Percentiles rank a stretch among this genome's conserved stretches.
Evolutionary conservation across 2,797 vertebrate species (phyloP).

Genomic region (Pseudocheirus occidentalis): DNA sequence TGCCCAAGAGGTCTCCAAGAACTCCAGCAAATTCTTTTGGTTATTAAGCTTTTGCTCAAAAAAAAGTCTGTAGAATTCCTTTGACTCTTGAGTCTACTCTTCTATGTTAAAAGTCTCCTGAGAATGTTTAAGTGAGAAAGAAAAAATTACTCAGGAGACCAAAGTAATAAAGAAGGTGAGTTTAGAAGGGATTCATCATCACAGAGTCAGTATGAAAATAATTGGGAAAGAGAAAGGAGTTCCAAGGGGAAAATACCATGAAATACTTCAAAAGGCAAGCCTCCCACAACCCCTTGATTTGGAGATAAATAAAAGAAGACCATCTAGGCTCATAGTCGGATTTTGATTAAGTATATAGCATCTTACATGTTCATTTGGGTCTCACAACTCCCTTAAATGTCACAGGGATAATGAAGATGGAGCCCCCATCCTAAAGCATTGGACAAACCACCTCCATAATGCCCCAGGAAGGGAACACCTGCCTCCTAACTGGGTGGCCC

Average conservation of each 20-base stretch:
- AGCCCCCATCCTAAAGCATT: background rate
- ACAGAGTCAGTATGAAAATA: constrained; percentile 61
- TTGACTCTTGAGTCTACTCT: constrained; percentile 23
- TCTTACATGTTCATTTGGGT: constrained; percentile 21
- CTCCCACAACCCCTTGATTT: background rate
- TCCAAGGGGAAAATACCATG: constrained; percentile 34
- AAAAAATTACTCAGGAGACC: constrained; percentile 37
- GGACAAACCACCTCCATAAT: background rate
- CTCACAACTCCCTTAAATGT: background rate
- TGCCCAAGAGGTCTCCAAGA: constrained; percentile 45
- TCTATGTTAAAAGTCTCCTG: constrained; percentile 55
- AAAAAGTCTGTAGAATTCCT: constrained; percentile 51
- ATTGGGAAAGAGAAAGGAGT: constrained; percentile 47
- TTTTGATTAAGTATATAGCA: constrained; percentile 36
- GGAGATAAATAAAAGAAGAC: constrained; percentile 35
- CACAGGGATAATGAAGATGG: background rate
- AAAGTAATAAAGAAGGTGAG: constrained; percentile 46
- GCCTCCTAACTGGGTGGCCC: background rate
- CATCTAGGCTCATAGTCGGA: constrained; percentile 18
- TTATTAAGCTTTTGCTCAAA: constrained; percentile 51
- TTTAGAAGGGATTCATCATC: constrained; percentile 60
- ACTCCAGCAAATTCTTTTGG: constrained; percentile 24
- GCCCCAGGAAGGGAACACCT: background rate
- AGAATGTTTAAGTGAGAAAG: constrained; percentile 57
- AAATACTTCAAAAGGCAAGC: constrained; percentile 21